These are phyloP conservation scores for Crematogaster levior DNA, from an alignment of 2,888 invertebrate genomes.

Conservation along the genomic window DNA sequence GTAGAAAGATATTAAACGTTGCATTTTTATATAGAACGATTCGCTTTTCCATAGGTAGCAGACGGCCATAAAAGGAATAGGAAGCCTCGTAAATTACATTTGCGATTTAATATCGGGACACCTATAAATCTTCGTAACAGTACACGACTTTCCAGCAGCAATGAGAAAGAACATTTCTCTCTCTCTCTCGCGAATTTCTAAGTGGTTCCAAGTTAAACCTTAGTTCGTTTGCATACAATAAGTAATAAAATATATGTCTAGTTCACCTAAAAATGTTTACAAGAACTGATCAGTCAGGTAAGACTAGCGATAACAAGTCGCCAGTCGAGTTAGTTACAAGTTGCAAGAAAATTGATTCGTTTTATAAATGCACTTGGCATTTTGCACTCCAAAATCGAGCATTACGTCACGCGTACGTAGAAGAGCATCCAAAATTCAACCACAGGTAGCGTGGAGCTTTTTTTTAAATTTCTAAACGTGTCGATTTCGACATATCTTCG, in stretches of 20 bases:
- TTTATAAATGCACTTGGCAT: too few relatives aligned
- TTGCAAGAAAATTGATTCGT: neutral
- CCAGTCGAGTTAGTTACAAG: neutral
- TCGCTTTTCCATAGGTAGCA: conserved; percentile 59
- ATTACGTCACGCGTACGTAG: neutral
- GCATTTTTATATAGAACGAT: conserved; percentile 48
- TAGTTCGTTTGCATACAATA: conserved; percentile 34
- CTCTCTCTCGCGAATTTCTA: conserved; percentile 34
- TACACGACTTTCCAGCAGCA: conserved; percentile 10
- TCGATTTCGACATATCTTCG: neutral
- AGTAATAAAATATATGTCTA: neutral
- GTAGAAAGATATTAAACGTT: conserved; percentile 31
- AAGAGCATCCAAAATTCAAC: neutral
- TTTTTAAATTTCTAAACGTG: neutral
- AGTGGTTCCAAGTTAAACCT: neutral
- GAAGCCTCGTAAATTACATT: conserved; percentile 77
- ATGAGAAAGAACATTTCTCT: conserved; percentile 23
- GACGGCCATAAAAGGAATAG: conserved; percentile 11
- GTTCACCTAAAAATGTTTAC: neutral
- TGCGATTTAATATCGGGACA: conserved; percentile 79
- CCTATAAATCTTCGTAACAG: conserved; percentile 74
- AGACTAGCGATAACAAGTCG: neutral
- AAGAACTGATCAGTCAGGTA: neutral
- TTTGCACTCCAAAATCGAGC: neutral
- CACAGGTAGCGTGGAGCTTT: neutral